Conservation (phyloP, 2,888 invertebrate genomes). For the Heliconius aoede region DNA sequence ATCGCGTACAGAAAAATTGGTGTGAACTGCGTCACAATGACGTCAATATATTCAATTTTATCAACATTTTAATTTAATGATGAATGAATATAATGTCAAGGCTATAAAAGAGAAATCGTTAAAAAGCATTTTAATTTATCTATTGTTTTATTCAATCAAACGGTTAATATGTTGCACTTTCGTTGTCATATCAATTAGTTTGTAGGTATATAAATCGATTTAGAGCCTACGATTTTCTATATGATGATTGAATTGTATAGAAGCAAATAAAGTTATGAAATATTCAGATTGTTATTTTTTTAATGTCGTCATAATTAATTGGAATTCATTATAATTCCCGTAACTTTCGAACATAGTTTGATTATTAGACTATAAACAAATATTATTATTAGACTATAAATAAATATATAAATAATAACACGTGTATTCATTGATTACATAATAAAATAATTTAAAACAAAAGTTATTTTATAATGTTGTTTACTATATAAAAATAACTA, state of each 20-base stretch:
- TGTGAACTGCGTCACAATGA: not conserved
- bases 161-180: constrained; percentile 15
- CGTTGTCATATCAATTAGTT: not conserved
- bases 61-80: not conserved
- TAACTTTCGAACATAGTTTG: too few species aligned
- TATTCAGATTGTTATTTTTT: too few species aligned
- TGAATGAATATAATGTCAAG: constrained; percentile 5
- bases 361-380: not conserved
- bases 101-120: not conserved
- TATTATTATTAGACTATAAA: too few species aligned
- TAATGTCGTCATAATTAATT: too few species aligned
- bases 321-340: too few species aligned
- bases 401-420: too few species aligned
- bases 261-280: too few species aligned
- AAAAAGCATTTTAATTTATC: not conserved
- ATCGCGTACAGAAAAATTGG: not conserved
- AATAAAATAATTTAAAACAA: too few species aligned
- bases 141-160: constrained; percentile 28
- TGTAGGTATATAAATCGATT: not conserved
- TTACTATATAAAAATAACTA: too few species aligned
- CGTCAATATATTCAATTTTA: not conserved
- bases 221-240: not conserved
- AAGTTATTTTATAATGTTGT: too few species aligned
- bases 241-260: not conserved
- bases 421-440: too few species aligned